Conservation (phyloP, 2,888 invertebrate species). For the Hirtodrosophila confusa region DNA sequence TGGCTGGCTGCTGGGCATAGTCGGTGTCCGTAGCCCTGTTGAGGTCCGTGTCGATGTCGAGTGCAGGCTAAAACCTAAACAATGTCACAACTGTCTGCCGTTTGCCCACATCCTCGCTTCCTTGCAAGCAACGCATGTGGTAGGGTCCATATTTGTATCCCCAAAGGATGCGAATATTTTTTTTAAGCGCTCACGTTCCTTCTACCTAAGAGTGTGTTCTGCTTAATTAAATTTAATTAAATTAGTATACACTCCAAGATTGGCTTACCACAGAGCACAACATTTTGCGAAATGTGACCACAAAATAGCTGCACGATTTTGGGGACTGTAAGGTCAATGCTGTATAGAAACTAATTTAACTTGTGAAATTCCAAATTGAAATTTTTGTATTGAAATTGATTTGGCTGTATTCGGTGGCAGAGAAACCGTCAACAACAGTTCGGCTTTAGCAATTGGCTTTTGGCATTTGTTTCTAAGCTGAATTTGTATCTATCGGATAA, state of each 20-base stretch:
- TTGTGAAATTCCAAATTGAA: slow-evolving; percentile 34
- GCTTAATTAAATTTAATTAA: slow-evolving; percentile 54
- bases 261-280: slow-evolving; percentile 5
- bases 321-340: slow-evolving; percentile 36
- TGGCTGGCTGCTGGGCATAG: slow-evolving; percentile 48
- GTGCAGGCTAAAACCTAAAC: slow-evolving; percentile 79
- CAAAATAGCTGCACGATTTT: slow-evolving; percentile 29
- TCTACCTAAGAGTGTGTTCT: slow-evolving; percentile 33
- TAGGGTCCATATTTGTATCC: slow-evolving; percentile 23
- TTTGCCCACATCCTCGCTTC: slow-evolving; percentile 5
- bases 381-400: slow-evolving; percentile 26
- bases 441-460: slow-evolving; percentile 9
- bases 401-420: slow-evolving; percentile 22
- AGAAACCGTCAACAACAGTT: slow-evolving; percentile 37
- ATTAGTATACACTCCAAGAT: slow-evolving; percentile 15
- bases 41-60: slow-evolving; percentile 51
- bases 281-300: slow-evolving; percentile 18
- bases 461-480: slow-evolving; percentile 30
- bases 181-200: slow-evolving; percentile 6
- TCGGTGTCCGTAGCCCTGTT: slow-evolving; percentile 26
- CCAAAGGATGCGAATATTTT: slow-evolving; percentile 19
- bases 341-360: slow-evolving; percentile 35
- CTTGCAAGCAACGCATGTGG: slow-evolving; percentile 2
- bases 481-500: slow-evolving; percentile 19
- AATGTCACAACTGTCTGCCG: slow-evolving; percentile 65